Conservation (phyloP, 2,888 invertebrate genomes). For the Eilema caniola region DNA sequence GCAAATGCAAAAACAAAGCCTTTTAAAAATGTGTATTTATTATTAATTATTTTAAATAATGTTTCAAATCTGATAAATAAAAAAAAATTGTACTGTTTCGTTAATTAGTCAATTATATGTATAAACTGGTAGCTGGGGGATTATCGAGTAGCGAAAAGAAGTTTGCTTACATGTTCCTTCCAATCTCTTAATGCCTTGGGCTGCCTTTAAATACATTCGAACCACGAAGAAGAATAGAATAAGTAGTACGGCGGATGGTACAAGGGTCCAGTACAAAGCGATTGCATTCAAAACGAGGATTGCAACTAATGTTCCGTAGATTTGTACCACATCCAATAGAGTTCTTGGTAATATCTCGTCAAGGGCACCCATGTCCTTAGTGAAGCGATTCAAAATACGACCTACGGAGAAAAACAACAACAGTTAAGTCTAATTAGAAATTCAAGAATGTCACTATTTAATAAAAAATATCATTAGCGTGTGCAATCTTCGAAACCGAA, state of each 20-base stretch:
- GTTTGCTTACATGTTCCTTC: conserved; percentile 87
- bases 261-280: conserved; percentile 87
- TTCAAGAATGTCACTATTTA: not conserved
- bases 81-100: not conserved
- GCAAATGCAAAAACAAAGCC: no score
- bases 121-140: not conserved
- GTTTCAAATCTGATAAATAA: no score
- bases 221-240: conserved; percentile 87
- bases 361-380: conserved; percentile 94
- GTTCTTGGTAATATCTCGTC: conserved; percentile 92
- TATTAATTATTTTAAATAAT: no score
- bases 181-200: conserved; percentile 89
- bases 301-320: conserved; percentile 81
- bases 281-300: conserved; percentile 88
- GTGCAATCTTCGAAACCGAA: no score
- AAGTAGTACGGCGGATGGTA: conserved; percentile 87
- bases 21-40: no score
- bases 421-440: not conserved
- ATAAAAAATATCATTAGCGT: no score
- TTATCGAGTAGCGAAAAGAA: not conserved
- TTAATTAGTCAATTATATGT: not conserved
- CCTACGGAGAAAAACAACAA: conserved; percentile 74
- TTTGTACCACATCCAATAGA: conserved; percentile 89
- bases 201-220: conserved; percentile 89
- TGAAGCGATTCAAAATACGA: conserved; percentile 92